Conservation (phyloP, 1,140 invertebrate species). For the Campoletis sonorensis region DNA sequence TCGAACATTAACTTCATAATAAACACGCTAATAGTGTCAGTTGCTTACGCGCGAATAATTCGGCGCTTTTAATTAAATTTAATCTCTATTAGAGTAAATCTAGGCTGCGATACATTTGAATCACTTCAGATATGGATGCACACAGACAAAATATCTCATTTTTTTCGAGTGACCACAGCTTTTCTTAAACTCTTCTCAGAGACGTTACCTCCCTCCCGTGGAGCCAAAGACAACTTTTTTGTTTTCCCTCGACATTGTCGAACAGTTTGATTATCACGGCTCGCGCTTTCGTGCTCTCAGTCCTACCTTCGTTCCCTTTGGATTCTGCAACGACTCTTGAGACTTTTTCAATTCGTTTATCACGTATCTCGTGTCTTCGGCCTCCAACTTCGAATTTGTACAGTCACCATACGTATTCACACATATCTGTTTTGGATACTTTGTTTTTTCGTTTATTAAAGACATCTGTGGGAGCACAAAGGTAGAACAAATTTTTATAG, state of each 20-base stretch:
- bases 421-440: slow-evolving; percentile 48
- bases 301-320: slow-evolving; percentile 55
- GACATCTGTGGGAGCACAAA: slow-evolving; percentile 43
- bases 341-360: slow-evolving; percentile 64
- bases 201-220: not conserved
- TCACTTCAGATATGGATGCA: slow-evolving; percentile 3
- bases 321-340: slow-evolving; percentile 57
- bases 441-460: slow-evolving; percentile 48
- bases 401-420: slow-evolving; percentile 59
- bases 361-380: slow-evolving; percentile 61
- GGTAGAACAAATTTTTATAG: too few species aligned
- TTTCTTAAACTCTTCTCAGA: not conserved
- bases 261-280: not conserved
- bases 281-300: slow-evolving; percentile 22
- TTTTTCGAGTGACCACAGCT: slow-evolving; percentile 22
- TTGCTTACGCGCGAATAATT: not conserved
- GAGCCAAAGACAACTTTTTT: not conserved
- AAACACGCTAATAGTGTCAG: not conserved
- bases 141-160: slow-evolving; percentile 50
- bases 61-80: slow-evolving; percentile 1
- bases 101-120: slow-evolving; percentile 1
- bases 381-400: slow-evolving; percentile 58
- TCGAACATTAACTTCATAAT: not conserved
- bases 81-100: slow-evolving; percentile 15
- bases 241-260: not conserved